phyloP scores from a whole-genome alignment of 2,888 invertebrate genomes.

The Mesochorus sp. region DNA sequence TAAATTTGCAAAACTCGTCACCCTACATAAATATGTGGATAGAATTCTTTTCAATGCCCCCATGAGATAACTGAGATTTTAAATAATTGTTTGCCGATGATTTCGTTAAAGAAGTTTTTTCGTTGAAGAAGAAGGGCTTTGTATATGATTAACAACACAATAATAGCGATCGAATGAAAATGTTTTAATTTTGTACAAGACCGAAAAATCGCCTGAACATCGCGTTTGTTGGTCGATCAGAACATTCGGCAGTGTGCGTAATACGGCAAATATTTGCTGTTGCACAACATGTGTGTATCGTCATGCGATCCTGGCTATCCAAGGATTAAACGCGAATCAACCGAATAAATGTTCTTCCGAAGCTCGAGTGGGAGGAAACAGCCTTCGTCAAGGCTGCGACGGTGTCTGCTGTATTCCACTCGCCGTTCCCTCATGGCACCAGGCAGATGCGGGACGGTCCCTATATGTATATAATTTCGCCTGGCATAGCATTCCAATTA shows the following conservation, averaged over 20 bases:
- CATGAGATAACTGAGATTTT: no score
- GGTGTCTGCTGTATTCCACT: neutral
- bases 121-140: neutral
- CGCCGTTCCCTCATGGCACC: slow-evolving; percentile 18
- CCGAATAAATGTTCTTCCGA: slow-evolving; percentile 57
- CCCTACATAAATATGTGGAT: no score
- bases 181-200: neutral
- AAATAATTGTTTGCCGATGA: no score
- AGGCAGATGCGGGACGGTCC: slow-evolving; percentile 4
- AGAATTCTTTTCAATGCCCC: no score
- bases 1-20: no score
- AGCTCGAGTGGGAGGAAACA: slow-evolving; percentile 52
- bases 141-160: neutral
- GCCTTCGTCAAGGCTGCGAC: slow-evolving; percentile 55
- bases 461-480: neutral
- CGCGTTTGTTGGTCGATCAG: slow-evolving; percentile 7
- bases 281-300: slow-evolving; percentile 64
- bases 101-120: no score
- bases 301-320: slow-evolving; percentile 66
- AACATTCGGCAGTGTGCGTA: slow-evolving; percentile 68
- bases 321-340: slow-evolving; percentile 71
- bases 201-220: neutral
- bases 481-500: neutral
- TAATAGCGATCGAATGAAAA: slow-evolving; percentile 17
- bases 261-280: slow-evolving; percentile 70